Evolutionary conservation across 2,113 vertebrate genomes (phyloP).

Genomic region (Gymnorhina tibicen): DNA sequence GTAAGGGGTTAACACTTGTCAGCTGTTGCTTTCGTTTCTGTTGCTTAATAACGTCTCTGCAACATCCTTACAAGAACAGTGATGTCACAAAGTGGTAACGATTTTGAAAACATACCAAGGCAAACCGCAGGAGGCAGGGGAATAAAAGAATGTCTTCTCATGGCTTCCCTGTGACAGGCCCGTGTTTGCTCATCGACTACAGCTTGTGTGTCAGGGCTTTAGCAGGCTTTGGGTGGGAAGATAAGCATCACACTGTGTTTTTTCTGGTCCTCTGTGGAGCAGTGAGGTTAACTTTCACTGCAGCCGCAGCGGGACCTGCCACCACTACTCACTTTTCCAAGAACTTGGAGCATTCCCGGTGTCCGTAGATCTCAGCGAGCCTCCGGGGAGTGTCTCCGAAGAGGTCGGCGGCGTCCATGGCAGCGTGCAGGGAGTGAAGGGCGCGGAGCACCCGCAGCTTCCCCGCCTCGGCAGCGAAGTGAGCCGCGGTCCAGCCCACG

Average conservation of each 20-base stretch:
- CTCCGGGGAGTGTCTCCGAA: slow-evolving; percentile 84
- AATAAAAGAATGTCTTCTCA: not conserved
- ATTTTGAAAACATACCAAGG: not conserved
- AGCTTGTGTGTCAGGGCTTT: not conserved
- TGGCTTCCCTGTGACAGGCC: not conserved
- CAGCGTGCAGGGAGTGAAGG: slow-evolving; percentile 80
- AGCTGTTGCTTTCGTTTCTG: not conserved
- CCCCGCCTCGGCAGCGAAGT: slow-evolving; percentile 85
- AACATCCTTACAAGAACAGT: not conserved
- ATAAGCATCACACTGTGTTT: not conserved
- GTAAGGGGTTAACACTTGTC: not conserved
- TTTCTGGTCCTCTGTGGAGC: not conserved
- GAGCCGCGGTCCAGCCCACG: slow-evolving; percentile 85
- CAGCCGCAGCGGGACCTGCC: not conserved
- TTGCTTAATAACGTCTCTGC: not conserved
- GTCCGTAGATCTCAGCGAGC: slow-evolving; percentile 87
- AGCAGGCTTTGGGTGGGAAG: not conserved
- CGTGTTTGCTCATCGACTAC: not conserved
- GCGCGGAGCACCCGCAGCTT: slow-evolving; percentile 75
- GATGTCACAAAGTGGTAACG: not conserved
- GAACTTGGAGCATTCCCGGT: slow-evolving; percentile 81
- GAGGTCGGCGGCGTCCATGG: slow-evolving; percentile 79
- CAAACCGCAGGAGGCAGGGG: not conserved
- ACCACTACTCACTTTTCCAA: slow-evolving; percentile 77
- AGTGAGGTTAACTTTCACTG: not conserved